Conservation (phyloP, 2,113 vertebrate genomes). For the Gallinago undulata region DNA sequence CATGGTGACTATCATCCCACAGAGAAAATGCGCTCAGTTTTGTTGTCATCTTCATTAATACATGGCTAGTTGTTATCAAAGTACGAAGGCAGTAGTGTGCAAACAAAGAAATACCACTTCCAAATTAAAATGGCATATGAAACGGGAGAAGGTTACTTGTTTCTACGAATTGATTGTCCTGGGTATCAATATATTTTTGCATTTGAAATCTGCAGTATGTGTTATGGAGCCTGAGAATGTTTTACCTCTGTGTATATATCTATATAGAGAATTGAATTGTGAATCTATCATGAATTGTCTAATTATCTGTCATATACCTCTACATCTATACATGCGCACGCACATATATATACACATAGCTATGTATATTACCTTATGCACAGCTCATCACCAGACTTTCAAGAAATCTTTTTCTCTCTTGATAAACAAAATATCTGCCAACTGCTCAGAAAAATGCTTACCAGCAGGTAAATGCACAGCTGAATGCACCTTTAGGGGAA, state of each 20-base stretch:
- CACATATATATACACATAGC: no score
- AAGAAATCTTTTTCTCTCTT: neutral
- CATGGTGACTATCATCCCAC: neutral
- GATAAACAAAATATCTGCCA: neutral
- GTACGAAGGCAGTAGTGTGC: neutral
- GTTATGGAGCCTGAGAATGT: neutral
- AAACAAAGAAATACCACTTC: neutral
- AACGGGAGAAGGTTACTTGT: neutral
- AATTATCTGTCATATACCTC: neutral
- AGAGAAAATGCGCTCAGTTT: neutral
- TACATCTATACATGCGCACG: neutral
- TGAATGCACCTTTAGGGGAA: neutral
- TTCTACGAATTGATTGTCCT: neutral
- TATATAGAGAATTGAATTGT: neutral
- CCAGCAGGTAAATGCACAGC: neutral
- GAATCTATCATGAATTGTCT: neutral
- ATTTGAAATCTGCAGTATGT: neutral
- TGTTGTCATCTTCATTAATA: neutral
- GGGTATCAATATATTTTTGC: neutral
- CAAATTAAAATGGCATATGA: neutral
- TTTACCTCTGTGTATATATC: neutral
- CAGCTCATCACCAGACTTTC: neutral
- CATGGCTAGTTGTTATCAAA: neutral
- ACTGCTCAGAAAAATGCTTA: neutral
- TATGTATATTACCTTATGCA: neutral